Evolutionary conservation across 2,113 vertebrate genomes (phyloP).

Genomic region (Electrona antarctica): DNA sequence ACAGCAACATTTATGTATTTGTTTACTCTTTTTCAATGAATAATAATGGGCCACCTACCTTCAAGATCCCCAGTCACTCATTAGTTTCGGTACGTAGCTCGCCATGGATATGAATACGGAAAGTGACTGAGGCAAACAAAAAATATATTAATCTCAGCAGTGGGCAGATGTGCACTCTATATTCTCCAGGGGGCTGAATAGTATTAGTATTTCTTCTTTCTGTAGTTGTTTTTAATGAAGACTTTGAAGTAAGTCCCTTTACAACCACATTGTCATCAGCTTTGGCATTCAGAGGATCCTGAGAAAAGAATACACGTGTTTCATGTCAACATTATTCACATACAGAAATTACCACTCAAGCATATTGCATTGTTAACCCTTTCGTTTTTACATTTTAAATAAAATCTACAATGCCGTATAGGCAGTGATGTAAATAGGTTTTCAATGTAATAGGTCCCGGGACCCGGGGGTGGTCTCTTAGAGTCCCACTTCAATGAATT

Average conservation of each 20-base stretch:
- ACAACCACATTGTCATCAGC: conserved; percentile 9
- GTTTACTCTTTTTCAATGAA: conserved; percentile 74
- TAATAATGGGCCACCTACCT: conserved; percentile 70
- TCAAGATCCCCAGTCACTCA: conserved; percentile 69
- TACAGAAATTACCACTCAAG: too few relatives aligned
- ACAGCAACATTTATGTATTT: conserved; percentile 74
- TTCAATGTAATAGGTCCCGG: too few relatives aligned
- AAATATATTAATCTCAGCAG: conserved; percentile 21
- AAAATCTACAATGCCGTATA: too few relatives aligned
- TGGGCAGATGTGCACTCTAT: conserved; percentile 28
- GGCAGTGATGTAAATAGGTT: too few relatives aligned
- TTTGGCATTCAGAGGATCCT: conserved; percentile 6
- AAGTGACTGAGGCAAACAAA: conserved; percentile 28
- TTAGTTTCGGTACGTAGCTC: conserved; percentile 67
- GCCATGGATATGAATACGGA: conserved; percentile 63
- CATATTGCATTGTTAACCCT: too few relatives aligned
- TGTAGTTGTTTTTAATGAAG: conserved; percentile 28
- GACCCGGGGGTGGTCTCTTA: too few relatives aligned
- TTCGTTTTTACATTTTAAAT: too few relatives aligned
- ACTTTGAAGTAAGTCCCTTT: not conserved
- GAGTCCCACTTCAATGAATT: too few relatives aligned
- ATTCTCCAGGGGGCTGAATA: conserved; percentile 10
- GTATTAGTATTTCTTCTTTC: conserved; percentile 6
- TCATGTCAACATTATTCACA: too few relatives aligned
- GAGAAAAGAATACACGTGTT: not conserved